phyloP scores from a whole-genome alignment of 2,888 invertebrate species.

The Parascotia fuliginaria region DNA sequence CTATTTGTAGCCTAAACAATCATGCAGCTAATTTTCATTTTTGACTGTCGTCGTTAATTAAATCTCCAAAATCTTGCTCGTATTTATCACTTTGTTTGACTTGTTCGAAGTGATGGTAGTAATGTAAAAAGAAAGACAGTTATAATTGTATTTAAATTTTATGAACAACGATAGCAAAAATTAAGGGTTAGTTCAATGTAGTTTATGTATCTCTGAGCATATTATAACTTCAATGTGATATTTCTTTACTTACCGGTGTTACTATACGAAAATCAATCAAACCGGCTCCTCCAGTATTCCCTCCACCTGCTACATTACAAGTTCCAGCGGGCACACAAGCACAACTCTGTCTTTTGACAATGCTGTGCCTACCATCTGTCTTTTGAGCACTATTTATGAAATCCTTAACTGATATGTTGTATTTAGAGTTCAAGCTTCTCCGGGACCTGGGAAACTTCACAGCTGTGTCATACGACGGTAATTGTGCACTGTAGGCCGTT shows the following conservation, averaged over 20 bases:
- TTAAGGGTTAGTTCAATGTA: too few species aligned
- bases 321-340: slow-evolving; percentile 71
- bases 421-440: slow-evolving; percentile 47
- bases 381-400: slow-evolving; percentile 29
- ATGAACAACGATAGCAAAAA: too few species aligned
- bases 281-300: slow-evolving; percentile 71
- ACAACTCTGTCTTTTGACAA: slow-evolving; percentile 73
- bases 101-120: too few species aligned
- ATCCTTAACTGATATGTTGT: slow-evolving; percentile 32
- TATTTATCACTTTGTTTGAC: too few species aligned
- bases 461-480: slow-evolving; percentile 62
- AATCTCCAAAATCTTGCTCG: too few species aligned
- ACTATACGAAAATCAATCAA: slow-evolving; percentile 87
- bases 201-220: too few species aligned
- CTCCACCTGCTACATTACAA: slow-evolving; percentile 50
- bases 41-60: too few species aligned
- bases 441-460: slow-evolving; percentile 75
- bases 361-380: slow-evolving; percentile 48
- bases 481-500: slow-evolving; percentile 65
- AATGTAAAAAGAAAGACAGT: too few species aligned
- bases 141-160: too few species aligned
- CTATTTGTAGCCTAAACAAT: too few species aligned
- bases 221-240: too few species aligned
- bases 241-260: slow-evolving; percentile 75
- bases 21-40: too few species aligned